Conservation (phyloP, 2,888 invertebrate genomes). For the Tuberolachnus salignus region DNA sequence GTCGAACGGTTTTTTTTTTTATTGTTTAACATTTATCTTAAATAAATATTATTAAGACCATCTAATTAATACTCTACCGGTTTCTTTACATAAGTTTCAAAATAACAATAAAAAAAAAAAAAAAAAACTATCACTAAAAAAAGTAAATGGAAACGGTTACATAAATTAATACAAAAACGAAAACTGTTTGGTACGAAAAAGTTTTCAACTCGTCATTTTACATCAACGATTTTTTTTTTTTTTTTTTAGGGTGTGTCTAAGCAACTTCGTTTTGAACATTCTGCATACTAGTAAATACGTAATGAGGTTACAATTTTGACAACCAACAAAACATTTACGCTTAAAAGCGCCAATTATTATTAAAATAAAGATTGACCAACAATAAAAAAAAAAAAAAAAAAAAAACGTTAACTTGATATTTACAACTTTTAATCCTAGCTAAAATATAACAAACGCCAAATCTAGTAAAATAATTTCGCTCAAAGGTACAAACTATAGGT, state of each 20-base stretch:
- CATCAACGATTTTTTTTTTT: not conserved
- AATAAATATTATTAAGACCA: slow-evolving; percentile 20
- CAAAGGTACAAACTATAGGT: too few relatives aligned
- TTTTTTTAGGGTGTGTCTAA: not conserved
- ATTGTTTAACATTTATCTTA: slow-evolving; percentile 21
- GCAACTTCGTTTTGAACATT: not conserved
- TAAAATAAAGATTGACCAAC: slow-evolving; percentile 12
- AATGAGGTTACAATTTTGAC: slow-evolving; percentile 6
- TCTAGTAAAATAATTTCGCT: too few relatives aligned
- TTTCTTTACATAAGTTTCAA: slow-evolving; percentile 19
- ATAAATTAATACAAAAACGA: slow-evolving; percentile 5
- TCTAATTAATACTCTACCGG: slow-evolving; percentile 18
- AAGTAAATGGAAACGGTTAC: not conserved
- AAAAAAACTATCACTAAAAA: not conserved
- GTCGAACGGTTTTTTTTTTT: not conserved
- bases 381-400: not conserved
- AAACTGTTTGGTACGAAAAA: slow-evolving; percentile 6
- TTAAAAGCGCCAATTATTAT: slow-evolving; percentile 3
- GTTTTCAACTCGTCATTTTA: slow-evolving; percentile 15
- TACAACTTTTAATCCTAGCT: not conserved
- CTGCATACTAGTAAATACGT: slow-evolving; percentile 20
- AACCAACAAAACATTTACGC: slow-evolving; percentile 14
- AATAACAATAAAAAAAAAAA: slow-evolving; percentile 17
- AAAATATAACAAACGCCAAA: not conserved
- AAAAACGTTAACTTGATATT: not conserved